Base-by-base conservation (phyloP, 2,888 invertebrate genomes). In the Lasioglossum leucozonium region DNA sequence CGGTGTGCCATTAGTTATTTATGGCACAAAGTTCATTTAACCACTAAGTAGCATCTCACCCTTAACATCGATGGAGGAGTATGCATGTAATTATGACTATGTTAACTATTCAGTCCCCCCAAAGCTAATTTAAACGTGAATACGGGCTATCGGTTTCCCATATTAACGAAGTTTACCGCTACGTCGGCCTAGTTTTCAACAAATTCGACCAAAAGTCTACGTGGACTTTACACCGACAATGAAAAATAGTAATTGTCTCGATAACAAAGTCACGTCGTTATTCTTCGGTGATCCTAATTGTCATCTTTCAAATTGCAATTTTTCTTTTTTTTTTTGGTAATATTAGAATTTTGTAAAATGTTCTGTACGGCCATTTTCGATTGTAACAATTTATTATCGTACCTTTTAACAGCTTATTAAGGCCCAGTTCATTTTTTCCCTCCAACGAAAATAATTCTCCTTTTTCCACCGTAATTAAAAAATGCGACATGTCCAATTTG, bases 61-160 rank as follows among this genome's bases (percentile, higher is more conserved):
- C 34, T 76, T 44, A 76, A 34, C 65, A 47, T 67, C 22, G 47
- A 76, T 47, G 30, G 44, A 37, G 47, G 22, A 67, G 37, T 77
- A 26, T 26, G 34, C 67, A 26, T 34, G n/a, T 67, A 77, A 67
- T 77, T 77, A 77, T 77, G 47, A 47, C 76, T 67, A 69, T 44
- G 76, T 77, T 67, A 77, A 65, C 76, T 77, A 67, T 47, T 51
- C n/a, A 67, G 13, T n/a, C n/a, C 51, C 47, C 11, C 47, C 26
- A 22, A 67, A 74, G n/a, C 58, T 67, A 44, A 67, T 47, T 22
- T 40, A 22, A 47, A 47, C 47, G 13, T 11, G 47, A 69, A 47
- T 47, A 10, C 47, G 34, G 10, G 42, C 34, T 67, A 67, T 77
- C 40, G 44, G 76, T 75, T 75, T 75, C 44, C 62, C 42, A 75